Percentiles rank a stretch among this genome's conserved stretches.
Evolutionary conservation across 2,113 vertebrate genomes (phyloP).

Genomic region (Cyanoramphus novaezelandiae): DNA sequence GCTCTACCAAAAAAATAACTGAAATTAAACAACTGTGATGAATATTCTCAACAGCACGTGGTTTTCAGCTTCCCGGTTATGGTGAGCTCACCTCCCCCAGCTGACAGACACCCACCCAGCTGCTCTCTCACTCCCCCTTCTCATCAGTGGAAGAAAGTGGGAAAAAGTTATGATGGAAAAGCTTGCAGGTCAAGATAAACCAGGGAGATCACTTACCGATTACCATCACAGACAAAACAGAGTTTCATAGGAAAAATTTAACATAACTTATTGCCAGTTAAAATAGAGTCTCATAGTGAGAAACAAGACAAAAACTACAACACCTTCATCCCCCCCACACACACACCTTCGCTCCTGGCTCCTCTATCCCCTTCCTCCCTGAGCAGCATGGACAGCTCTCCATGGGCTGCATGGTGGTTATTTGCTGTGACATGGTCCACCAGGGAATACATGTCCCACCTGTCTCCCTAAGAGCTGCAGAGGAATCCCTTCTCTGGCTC

Average conservation of each 20-base stretch:
- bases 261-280: not conserved
- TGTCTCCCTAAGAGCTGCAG: not conserved
- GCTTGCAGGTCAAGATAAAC: not conserved
- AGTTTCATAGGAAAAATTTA: not conserved
- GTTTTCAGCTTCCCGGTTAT: not conserved
- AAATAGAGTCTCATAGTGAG: not conserved
- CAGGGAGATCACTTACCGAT: not conserved
- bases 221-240: not conserved
- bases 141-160: not conserved
- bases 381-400: rapidly evolving
- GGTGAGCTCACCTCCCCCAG: not conserved
- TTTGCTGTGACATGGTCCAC: not conserved
- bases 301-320: not conserved
- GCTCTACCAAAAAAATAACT: not conserved
- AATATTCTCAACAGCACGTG: not conserved
- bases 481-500: rapidly evolving
- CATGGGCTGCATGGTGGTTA: rapidly evolving
- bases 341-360: not conserved
- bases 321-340: not conserved
- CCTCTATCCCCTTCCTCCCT: not conserved
- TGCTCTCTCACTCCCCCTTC: not conserved
- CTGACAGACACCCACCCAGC: not conserved
- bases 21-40: not conserved
- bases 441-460: not conserved
- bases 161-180: not conserved